These are phyloP conservation scores for Rotaria macrura DNA, from an alignment of 2,888 invertebrate genomes.

Conservation along the genomic window DNA sequence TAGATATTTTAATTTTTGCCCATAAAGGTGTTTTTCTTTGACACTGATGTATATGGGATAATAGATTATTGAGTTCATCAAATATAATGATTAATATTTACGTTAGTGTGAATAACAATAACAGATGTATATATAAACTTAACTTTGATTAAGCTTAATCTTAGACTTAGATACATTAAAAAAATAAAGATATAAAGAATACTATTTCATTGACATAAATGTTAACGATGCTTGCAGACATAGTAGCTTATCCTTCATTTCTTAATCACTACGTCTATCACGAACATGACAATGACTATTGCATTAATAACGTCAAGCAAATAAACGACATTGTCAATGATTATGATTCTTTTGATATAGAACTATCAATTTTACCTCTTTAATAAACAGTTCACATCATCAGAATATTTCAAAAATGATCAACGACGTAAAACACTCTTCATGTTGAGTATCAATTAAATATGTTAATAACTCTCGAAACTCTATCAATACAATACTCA, in stretches of 20 bases:
- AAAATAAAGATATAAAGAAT: background rate
- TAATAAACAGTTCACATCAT: background rate
- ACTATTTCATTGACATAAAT: background rate
- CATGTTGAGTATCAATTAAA: no score
- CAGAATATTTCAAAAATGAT: no score
- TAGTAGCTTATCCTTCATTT: background rate
- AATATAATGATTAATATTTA: background rate
- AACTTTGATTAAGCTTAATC: background rate
- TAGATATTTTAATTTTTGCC: no score
- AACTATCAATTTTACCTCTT: no score
- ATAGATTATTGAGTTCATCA: background rate
- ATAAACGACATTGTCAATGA: background rate
- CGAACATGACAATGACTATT: background rate
- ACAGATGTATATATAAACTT: no score
- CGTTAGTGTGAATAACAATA: no score
- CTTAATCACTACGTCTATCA: background rate
- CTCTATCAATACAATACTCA: no score
- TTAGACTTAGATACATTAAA: background rate
- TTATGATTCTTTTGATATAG: no score
- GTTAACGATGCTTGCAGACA: background rate
- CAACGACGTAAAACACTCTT: no score
- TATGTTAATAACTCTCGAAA: no score
- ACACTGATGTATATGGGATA: background rate
- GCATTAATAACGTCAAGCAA: background rate
- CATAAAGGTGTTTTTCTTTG: no score